Evolutionary conservation across 2,888 invertebrate species (phyloP).

Genomic region (Marasmarcha lunaedactyla): DNA sequence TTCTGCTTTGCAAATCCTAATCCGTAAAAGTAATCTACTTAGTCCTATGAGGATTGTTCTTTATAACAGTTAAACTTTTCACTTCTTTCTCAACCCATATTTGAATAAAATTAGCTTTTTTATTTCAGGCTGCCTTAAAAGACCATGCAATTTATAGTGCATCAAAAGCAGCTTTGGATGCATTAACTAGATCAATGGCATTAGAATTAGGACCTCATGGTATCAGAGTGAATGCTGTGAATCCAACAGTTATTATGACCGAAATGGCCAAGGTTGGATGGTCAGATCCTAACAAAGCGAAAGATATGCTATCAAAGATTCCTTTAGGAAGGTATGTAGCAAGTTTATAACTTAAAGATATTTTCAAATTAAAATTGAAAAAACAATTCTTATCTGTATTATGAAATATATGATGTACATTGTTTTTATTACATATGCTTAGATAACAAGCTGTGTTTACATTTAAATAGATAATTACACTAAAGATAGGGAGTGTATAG

Average conservation of each 20-base stretch:
- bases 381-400: neutral
- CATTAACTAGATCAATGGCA: slow-evolving; percentile 85
- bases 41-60: no score
- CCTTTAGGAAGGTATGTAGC: slow-evolving; percentile 82
- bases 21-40: no score
- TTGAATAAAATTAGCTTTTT: no score
- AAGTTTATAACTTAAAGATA: neutral
- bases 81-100: no score
- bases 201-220: slow-evolving; percentile 86
- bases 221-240: slow-evolving; percentile 91
- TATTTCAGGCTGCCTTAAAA: slow-evolving; percentile 72
- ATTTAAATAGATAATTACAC: no score
- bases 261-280: slow-evolving; percentile 89
- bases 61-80: no score
- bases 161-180: slow-evolving; percentile 91
- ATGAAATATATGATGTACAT: no score
- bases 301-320: slow-evolving; percentile 82
- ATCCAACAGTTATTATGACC: slow-evolving; percentile 95
- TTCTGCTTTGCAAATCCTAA: no score
- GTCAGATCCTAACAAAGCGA: slow-evolving; percentile 84
- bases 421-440: no score
- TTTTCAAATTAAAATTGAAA: neutral
- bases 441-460: slow-evolving; percentile 1
- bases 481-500: no score
- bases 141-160: slow-evolving; percentile 88